A percentile compares a stretch with the other conserved stretches of the same genome.
These are phyloP conservation scores for Stomatorhinus ivindoensis DNA, from an alignment of 2,113 vertebrate species.

Conservation along the genomic window DNA sequence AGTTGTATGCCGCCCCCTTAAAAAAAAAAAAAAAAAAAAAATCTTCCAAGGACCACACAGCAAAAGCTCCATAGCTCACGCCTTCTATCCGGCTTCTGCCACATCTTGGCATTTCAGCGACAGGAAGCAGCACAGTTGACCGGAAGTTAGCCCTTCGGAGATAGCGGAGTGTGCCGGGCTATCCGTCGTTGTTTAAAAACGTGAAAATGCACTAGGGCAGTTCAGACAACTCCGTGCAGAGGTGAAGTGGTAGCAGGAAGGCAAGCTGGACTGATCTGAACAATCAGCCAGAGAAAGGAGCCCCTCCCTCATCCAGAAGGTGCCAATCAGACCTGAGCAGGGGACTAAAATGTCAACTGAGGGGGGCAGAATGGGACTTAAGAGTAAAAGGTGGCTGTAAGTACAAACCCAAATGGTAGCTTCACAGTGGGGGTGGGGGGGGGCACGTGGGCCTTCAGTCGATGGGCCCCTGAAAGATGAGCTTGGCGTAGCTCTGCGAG, in stretches of 20 bases:
- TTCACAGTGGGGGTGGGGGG: conserved; percentile 10
- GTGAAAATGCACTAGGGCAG: not conserved
- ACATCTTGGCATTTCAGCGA: not conserved
- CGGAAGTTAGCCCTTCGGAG: conserved; percentile 7
- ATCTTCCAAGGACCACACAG: conserved; percentile 29
- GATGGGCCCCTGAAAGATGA: conserved; percentile 94
- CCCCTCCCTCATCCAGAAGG: conserved; percentile 13
- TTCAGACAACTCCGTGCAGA: not conserved
- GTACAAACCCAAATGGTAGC: not conserved
- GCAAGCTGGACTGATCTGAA: not conserved
- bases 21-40: not conserved
- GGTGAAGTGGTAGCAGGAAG: not conserved
- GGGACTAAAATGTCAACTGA: not conserved
- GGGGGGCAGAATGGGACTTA: not conserved
- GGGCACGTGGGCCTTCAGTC: conserved; percentile 71
- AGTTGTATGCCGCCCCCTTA: conserved; percentile 49
- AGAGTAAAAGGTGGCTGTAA: not conserved
- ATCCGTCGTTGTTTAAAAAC: not conserved
- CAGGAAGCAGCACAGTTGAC: not conserved
- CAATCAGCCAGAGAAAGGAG: not conserved
- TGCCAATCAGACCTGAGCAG: not conserved
- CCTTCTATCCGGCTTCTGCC: not conserved
- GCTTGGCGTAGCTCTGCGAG: conserved; percentile 80
- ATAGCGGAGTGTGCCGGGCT: not conserved
- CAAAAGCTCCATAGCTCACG: not conserved